These are phyloP conservation scores for Parnassius mnemosyne DNA, from an alignment of 2,888 invertebrate species.

Conservation along the genomic window DNA sequence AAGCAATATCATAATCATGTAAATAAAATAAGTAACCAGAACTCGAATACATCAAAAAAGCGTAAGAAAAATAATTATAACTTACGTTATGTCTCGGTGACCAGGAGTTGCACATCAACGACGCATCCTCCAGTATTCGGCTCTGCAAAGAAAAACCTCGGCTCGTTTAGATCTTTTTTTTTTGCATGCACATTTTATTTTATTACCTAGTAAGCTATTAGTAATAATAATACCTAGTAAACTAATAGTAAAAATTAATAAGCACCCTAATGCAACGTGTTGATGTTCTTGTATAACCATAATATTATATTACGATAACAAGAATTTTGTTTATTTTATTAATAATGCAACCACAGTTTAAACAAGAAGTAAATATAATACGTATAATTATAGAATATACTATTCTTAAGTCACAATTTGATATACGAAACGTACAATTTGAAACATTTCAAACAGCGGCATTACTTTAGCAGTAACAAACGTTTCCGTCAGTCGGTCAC, in stretches of 20 bases:
- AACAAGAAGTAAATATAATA: not conserved
- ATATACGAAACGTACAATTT: conserved; percentile 10
- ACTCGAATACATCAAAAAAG: not conserved
- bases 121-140: conserved; percentile 93
- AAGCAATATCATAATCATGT: conserved; percentile 32
- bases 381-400: not conserved
- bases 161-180: conserved; percentile 40
- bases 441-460: conserved; percentile 1
- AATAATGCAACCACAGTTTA: too few relatives aligned
- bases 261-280: too few relatives aligned
- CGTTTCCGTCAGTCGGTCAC: conserved; percentile 27
- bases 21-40: not conserved
- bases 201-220: too few relatives aligned
- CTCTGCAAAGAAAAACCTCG: conserved; percentile 84
- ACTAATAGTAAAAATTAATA: too few relatives aligned
- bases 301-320: too few relatives aligned
- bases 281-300: too few relatives aligned
- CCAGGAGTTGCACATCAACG: conserved; percentile 95
- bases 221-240: too few relatives aligned
- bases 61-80: conserved; percentile 42
- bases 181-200: conserved; percentile 37
- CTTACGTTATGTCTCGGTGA: conserved; percentile 94
- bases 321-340: too few relatives aligned
- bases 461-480: conserved; percentile 14
- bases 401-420: conserved; percentile 1